Evolutionary conservation across 2,113 vertebrate species (phyloP).

Genomic region (Ageneiosus marmoratus): DNA sequence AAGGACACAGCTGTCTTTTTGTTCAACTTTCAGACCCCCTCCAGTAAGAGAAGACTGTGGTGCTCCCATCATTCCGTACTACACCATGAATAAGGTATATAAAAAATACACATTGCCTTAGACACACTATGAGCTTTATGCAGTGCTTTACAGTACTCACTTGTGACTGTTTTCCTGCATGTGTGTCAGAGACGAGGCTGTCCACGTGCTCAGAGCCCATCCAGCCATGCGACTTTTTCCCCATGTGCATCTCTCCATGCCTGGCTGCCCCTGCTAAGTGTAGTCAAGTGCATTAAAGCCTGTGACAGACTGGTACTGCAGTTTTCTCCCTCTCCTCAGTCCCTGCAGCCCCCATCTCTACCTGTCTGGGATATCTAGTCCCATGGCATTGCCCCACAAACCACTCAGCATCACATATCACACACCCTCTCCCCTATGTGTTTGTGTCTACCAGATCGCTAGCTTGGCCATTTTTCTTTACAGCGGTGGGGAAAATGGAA

Average conservation of each 20-base stretch:
- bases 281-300: constrained; percentile 68
- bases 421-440: background rate
- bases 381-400: constrained; percentile 7
- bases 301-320: constrained; percentile 58
- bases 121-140: constrained; percentile 8
- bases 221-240: constrained; percentile 24
- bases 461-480: constrained; percentile 14
- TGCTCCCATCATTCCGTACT: background rate
- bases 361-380: constrained; percentile 42
- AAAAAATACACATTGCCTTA: constrained; percentile 4
- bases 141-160: background rate
- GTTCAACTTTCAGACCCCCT: background rate
- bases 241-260: constrained; percentile 57
- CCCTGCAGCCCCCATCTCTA: constrained; percentile 55
- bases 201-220: constrained; percentile 51
- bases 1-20: constrained; percentile 6
- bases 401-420: constrained; percentile 11
- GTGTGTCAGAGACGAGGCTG: constrained; percentile 28
- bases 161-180: constrained; percentile 27
- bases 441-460: constrained; percentile 1
- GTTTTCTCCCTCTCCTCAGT: constrained; percentile 57
- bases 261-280: constrained; percentile 63
- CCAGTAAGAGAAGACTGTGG: background rate
- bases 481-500: constrained; percentile 15
- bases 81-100: background rate